Percentiles rank a stretch among this genome's conserved stretches.
These are phyloP conservation scores for Cryptomyrus ogoouensis DNA, from an alignment of 2,113 vertebrate genomes.

Conservation along the genomic window DNA sequence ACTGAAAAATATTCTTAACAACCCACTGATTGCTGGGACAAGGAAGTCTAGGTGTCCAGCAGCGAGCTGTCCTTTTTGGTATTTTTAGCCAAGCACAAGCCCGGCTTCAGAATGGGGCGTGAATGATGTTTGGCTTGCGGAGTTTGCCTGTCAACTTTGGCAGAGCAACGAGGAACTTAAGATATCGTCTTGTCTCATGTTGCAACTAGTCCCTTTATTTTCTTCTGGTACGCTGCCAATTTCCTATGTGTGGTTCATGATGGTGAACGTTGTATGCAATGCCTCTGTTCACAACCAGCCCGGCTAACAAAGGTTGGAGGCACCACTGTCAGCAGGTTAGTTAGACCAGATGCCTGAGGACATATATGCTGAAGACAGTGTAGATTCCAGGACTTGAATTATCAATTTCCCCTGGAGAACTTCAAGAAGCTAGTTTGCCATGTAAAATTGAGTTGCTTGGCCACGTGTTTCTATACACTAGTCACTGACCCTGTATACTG, in stretches of 20 bases:
- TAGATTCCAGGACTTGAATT: neutral
- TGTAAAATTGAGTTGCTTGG: neutral
- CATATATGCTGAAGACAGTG: neutral
- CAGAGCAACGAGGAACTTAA: neutral
- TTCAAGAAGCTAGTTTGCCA: neutral
- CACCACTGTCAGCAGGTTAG: neutral
- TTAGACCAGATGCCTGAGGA: neutral
- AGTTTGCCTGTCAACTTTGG: neutral
- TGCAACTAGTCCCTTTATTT: neutral
- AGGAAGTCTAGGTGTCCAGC: neutral
- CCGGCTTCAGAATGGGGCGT: neutral
- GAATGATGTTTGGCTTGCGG: neutral
- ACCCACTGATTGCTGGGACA: neutral
- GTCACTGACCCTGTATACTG: neutral
- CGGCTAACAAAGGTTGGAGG: neutral
- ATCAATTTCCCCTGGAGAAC: neutral
- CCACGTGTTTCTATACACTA: neutral
- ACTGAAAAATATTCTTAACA: neutral
- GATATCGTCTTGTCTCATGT: neutral
- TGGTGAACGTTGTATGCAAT: neutral
- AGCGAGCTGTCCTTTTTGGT: neutral
- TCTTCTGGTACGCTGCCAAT: conserved; percentile 2
- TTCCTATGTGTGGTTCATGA: neutral
- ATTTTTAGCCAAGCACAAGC: neutral
- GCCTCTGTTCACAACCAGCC: neutral